phyloP scores from a whole-genome alignment of 2,797 vertebrate species.

The Percopsis omiscomaycus region DNA sequence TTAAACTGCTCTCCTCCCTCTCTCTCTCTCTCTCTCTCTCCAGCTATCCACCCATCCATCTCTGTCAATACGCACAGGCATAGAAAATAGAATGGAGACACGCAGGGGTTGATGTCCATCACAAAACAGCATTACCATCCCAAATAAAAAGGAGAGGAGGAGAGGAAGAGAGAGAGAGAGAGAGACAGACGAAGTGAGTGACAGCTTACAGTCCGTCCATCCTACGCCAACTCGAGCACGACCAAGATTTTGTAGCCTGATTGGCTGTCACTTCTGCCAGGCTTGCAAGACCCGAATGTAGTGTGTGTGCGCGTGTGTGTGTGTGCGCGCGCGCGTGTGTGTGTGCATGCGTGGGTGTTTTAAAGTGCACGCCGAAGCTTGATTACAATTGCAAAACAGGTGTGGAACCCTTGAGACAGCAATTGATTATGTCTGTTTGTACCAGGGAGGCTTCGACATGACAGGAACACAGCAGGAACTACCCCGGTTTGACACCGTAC shows the following conservation, averaged over 20 bases:
- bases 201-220: conserved; percentile 25
- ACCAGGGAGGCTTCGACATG: conserved; percentile 29
- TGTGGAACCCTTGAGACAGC: conserved; percentile 7
- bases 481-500: neutral
- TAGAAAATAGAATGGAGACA: conserved; percentile 37
- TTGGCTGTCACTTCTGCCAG: conserved; percentile 1
- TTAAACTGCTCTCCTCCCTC: neutral
- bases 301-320: neutral
- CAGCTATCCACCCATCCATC: neutral
- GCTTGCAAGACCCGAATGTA: neutral
- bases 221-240: conserved; percentile 11
- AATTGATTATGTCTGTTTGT: conserved; percentile 29
- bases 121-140: conserved; percentile 12
- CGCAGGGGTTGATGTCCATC: conserved; percentile 28
- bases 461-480: conserved; percentile 7
- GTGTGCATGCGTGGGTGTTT: neutral
- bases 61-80: conserved; percentile 38
- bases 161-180: neutral
- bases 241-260: neutral
- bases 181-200: conserved; percentile 7
- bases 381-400: conserved; percentile 30
- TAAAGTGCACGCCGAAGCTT: conserved; percentile 10
- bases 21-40: neutral
- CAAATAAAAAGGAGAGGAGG: neutral
- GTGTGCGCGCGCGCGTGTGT: neutral